phyloP scores from a whole-genome alignment of 2,797 vertebrate genomes.

The Streptopelia turtur region DNA sequence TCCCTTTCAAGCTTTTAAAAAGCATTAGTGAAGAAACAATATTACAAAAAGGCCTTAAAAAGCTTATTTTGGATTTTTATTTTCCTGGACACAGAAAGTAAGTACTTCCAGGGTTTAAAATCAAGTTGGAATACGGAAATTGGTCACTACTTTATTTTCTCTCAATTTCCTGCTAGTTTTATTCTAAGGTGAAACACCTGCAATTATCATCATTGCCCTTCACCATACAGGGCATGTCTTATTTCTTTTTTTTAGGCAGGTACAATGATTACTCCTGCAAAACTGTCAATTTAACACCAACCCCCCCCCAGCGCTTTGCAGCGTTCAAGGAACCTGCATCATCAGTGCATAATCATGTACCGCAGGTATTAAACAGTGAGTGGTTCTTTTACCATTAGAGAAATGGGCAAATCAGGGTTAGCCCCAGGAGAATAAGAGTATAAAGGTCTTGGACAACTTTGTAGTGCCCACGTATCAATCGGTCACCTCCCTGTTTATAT shows the following conservation, averaged over 20 bases:
- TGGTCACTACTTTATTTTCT: background rate
- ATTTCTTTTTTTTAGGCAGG: background rate
- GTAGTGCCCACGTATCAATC: fast-evolving
- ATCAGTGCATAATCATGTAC: background rate
- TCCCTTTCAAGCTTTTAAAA: background rate
- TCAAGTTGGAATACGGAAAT: background rate
- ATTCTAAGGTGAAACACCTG: background rate
- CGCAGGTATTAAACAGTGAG: background rate
- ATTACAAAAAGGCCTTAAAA: background rate
- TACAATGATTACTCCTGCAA: background rate
- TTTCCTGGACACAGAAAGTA: background rate
- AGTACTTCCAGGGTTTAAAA: background rate
- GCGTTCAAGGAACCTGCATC: background rate
- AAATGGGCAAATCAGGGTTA: slow-evolving; percentile 17
- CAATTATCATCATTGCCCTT: background rate
- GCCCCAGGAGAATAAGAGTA: background rate
- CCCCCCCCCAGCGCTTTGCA: background rate
- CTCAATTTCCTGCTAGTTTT: background rate
- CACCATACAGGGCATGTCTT: background rate
- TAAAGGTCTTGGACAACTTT: slow-evolving; percentile 1
- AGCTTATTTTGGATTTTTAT: background rate
- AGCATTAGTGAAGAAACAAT: background rate
- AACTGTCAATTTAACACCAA: background rate
- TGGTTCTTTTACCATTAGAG: background rate
- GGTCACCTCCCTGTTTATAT: fast-evolving